These are phyloP conservation scores for Steromphala cineraria DNA, from an alignment of 2,888 invertebrate species.

Conservation along the genomic window DNA sequence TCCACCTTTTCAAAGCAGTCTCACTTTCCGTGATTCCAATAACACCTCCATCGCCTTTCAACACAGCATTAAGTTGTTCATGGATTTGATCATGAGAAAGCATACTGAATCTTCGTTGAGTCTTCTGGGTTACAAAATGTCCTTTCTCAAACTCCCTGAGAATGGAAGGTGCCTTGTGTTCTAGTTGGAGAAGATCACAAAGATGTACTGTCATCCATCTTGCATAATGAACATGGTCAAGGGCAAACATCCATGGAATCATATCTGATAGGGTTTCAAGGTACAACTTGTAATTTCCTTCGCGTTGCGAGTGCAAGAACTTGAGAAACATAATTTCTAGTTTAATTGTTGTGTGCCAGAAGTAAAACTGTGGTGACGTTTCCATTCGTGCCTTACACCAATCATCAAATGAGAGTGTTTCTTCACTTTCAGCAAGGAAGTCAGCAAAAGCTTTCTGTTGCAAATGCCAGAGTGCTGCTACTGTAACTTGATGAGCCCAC, in stretches of 20 bases:
- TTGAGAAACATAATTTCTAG: not conserved
- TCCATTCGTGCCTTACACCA: not conserved
- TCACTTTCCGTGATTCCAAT: constrained; percentile 5
- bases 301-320: not conserved
- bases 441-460: not conserved
- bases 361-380: not conserved
- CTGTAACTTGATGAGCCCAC: not conserved
- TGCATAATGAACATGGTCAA: not conserved
- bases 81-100: not conserved
- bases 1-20: not conserved
- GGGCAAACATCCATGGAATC: constrained; percentile 6
- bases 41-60: constrained; percentile 1
- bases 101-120: too few species aligned
- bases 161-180: not conserved
- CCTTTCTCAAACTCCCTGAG: too few species aligned
- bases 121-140: too few species aligned
- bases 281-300: not conserved
- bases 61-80: constrained; percentile 4
- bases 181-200: not conserved
- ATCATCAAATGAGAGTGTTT: constrained; percentile 12
- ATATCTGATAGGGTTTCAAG: not conserved
- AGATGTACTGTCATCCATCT: constrained; percentile 8
- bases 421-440: not conserved
- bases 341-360: not conserved
- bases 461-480: not conserved